These are phyloP conservation scores for Vipera latastei DNA, from an alignment of 2,797 vertebrate species.

Conservation along the genomic window DNA sequence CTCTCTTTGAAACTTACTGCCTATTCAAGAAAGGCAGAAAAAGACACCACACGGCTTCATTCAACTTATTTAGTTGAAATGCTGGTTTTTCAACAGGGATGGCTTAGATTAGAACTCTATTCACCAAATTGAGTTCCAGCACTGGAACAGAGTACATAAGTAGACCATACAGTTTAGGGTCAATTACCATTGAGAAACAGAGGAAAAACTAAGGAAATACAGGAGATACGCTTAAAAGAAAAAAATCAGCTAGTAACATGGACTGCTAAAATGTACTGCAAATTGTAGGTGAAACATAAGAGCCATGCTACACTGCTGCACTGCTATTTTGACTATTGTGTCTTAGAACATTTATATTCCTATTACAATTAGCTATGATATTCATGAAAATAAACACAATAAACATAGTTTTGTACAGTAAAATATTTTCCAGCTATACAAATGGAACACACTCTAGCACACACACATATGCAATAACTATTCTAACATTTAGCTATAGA, in stretches of 20 bases:
- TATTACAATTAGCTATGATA: slow-evolving; percentile 10
- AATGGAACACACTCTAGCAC: neutral
- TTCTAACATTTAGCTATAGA: neutral
- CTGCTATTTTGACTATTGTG: slow-evolving; percentile 17
- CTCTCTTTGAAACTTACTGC: slow-evolving; percentile 21
- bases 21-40: slow-evolving; percentile 8
- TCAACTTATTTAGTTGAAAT: neutral
- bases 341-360: neutral
- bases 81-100: neutral
- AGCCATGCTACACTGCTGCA: neutral
- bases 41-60: neutral
- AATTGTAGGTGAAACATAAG: slow-evolving; percentile 21
- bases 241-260: neutral
- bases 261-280: neutral
- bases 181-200: slow-evolving; percentile 1
- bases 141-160: neutral
- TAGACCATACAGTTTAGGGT: neutral
- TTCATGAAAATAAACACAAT: neutral
- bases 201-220: neutral
- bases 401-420: neutral
- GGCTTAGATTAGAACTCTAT: neutral
- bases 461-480: neutral
- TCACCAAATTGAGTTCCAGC: neutral
- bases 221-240: neutral
- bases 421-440: neutral